These are phyloP conservation scores for Cryptoprocta ferox DNA, from an alignment of 2,797 vertebrate species.

Conservation along the genomic window DNA sequence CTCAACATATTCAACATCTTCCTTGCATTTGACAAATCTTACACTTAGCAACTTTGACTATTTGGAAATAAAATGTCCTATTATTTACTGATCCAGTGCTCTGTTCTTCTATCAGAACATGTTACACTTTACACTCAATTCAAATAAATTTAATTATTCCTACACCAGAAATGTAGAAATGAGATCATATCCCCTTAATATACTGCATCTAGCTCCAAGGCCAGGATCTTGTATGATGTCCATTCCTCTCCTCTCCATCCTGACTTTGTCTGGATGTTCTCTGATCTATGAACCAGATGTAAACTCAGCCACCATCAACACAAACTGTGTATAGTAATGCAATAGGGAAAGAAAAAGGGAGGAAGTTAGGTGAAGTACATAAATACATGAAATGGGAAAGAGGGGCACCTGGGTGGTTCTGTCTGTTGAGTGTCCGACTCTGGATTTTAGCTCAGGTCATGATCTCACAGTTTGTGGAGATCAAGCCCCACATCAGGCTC, in stretches of 20 bases:
- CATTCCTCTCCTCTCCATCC: not conserved
- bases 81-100: not conserved
- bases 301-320: not conserved
- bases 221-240: not conserved
- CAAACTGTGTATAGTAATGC: not conserved
- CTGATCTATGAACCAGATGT: not conserved
- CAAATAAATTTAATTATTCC: constrained; percentile 8
- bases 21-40: constrained; percentile 23
- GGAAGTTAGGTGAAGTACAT: not conserved
- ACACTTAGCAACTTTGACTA: constrained; percentile 5
- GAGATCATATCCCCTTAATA: not conserved
- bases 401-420: not conserved
- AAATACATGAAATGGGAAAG: not conserved
- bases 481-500: too few relatives aligned
- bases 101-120: not conserved
- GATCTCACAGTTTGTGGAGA: too few relatives aligned
- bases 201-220: not conserved
- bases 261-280: not conserved
- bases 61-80: constrained; percentile 42
- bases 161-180: not conserved
- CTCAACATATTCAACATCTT: not conserved
- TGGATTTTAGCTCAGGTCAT: too few relatives aligned
- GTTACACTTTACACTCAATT: constrained; percentile 5
- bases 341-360: not conserved
- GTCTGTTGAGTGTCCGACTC: too few relatives aligned